A percentile compares a stretch with the other conserved stretches of the same genome.
phyloP scores from a whole-genome alignment of 2,888 invertebrate genomes.

The Drosophila monieri region DNA sequence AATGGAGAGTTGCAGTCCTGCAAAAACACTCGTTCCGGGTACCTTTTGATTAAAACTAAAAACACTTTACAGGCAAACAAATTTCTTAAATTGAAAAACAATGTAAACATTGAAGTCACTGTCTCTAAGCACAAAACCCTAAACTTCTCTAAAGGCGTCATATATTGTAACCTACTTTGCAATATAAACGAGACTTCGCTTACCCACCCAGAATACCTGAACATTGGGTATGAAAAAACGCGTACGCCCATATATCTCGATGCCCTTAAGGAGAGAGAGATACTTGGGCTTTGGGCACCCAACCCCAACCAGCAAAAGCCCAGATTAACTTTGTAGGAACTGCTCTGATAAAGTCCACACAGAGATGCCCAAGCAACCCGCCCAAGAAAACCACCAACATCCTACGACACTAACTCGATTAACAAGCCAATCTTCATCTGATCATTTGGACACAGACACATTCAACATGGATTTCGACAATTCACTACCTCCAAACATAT shows the following conservation, averaged over 20 bases:
- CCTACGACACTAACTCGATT: not conserved
- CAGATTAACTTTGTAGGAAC: not conserved
- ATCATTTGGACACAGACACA: too few relatives aligned
- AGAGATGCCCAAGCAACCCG: not conserved
- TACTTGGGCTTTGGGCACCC: not conserved
- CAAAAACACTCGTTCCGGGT: too few relatives aligned
- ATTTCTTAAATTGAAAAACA: too few relatives aligned
- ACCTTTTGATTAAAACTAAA: too few relatives aligned
- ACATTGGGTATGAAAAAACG: not conserved
- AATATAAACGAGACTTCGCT: not conserved
- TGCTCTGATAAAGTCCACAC: not conserved
- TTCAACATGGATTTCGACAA: not conserved
- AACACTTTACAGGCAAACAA: too few relatives aligned
- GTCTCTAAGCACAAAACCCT: constrained; percentile 1
- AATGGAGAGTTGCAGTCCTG: too few relatives aligned
- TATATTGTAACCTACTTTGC: not conserved
- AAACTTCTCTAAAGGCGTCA: not conserved
- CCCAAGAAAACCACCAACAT: not conserved
- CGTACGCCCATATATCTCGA: not conserved
- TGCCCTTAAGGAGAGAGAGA: not conserved
- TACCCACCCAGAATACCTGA: too few relatives aligned
- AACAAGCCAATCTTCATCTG: not conserved
- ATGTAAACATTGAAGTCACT: constrained; percentile 1
- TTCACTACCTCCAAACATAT: too few relatives aligned
- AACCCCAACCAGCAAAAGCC: constrained; percentile 3